Evolutionary conservation across 2,888 invertebrate genomes (phyloP), one percentile per base, ranked within the genome.

Genomic region (Drosophila stalkeri): DNA sequence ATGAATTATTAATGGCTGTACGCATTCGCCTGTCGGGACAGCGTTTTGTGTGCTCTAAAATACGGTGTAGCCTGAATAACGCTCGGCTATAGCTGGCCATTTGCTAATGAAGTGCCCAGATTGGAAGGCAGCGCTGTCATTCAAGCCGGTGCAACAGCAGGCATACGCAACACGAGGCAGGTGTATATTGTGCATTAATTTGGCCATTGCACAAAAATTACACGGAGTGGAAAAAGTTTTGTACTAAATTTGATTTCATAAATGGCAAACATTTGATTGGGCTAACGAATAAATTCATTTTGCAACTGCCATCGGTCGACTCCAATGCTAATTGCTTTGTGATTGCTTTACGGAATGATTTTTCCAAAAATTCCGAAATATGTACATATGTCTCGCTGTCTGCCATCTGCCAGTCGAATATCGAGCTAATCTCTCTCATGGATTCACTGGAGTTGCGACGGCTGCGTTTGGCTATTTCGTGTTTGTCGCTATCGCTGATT

Each of bases 401-500:
- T 12, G 27, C 20, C 41, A 41, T 39, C 20, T 20, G 20, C 12
- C 55, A 39, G 2, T 11, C 12, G 44, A 56, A 43, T 39, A 41
- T 41, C 23, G 31, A 54, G 41, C 16, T 44, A 61, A 41, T 52
- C 39, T 14, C 43, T 23, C 39, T 23, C 23, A 23, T 31, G 39
- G 12, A 35, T n/a, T 20, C 33, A 14, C 37, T 23, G 18, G 11
- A 44, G 31, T 14, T 51, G 60, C 49, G 27, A 14, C 18, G 49
- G n/a, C 49, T 65, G 62, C 60, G 54, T 68, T 18, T 54, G 63
- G 59, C 47, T 63, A 75, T 84, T 79, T 82, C 77, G 76, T 37
- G 77, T 81, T 68, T 75, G 75, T 71, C 57, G 66, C 72, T 62
- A 71, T 61, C 74, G 59, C 52, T 89, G 85, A 86, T 89, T 86